phyloP scores from a whole-genome alignment of 2,797 vertebrate species.

The Clarias laeviceps region DNA sequence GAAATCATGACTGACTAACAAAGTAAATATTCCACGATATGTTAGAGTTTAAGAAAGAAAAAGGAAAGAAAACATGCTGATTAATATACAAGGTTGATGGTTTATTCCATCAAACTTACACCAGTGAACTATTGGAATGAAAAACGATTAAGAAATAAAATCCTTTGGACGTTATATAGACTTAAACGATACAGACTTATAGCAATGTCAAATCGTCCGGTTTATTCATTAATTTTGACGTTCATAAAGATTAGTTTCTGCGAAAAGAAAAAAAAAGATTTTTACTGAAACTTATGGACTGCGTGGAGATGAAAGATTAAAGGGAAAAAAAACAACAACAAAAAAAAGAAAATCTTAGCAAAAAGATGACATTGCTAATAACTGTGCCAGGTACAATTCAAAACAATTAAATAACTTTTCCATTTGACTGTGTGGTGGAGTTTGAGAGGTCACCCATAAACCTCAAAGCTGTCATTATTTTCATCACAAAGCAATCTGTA shows the following conservation, averaged over 20 bases:
- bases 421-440: background rate
- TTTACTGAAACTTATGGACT: background rate
- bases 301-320: background rate
- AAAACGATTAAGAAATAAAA: too few species aligned
- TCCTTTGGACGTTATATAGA: background rate
- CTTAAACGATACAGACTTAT: background rate
- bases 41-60: background rate
- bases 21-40: background rate
- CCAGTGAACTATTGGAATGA: background rate
- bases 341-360: background rate
- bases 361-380: background rate
- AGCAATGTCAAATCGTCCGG: background rate
- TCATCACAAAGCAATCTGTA: background rate
- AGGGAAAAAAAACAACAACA: background rate
- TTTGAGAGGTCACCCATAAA: background rate
- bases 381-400: background rate
- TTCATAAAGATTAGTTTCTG: too few species aligned
- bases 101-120: background rate
- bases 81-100: too few species aligned
- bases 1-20: background rate
- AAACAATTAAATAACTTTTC: background rate
- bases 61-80: background rate
- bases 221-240: background rate
- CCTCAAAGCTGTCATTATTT: background rate
- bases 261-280: background rate